Evolutionary conservation across 2,113 vertebrate genomes (phyloP).

Genomic region (Bambusicola thoracicus): DNA sequence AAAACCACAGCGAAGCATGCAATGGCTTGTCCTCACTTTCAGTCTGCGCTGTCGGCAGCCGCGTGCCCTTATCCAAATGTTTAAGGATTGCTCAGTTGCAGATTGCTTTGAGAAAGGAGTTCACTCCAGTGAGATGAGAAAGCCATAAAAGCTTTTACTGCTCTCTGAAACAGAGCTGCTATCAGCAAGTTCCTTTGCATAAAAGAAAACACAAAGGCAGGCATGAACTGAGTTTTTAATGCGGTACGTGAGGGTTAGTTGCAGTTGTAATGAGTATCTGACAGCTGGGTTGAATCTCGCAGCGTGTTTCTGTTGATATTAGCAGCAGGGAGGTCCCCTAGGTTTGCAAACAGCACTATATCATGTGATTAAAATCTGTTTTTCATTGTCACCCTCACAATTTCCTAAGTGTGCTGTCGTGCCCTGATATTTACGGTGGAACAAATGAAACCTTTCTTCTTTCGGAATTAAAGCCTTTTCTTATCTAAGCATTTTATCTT

Average conservation of each 20-base stretch:
- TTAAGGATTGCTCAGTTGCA: neutral
- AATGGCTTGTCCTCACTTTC: neutral
- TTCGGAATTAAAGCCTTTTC: neutral
- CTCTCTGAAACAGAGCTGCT: neutral
- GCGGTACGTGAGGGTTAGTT: neutral
- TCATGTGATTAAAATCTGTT: conserved; percentile 28
- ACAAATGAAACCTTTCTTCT: conserved; percentile 12
- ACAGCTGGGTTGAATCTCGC: conserved; percentile 46
- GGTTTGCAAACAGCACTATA: neutral
- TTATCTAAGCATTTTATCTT: neutral
- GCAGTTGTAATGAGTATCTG: conserved; percentile 19
- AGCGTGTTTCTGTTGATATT: conserved; percentile 2
- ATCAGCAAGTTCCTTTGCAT: neutral
- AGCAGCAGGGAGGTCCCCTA: conserved; percentile 37
- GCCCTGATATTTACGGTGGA: neutral
- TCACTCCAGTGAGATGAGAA: neutral
- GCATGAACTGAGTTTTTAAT: neutral
- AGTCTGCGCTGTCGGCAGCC: neutral
- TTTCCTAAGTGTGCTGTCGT: neutral
- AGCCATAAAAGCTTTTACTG: neutral
- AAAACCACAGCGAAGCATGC: neutral
- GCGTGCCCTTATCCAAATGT: neutral
- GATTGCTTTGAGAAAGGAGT: neutral
- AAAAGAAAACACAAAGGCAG: neutral
- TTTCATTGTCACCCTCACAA: conserved; percentile 30